These are phyloP conservation scores for Ormyrus pomaceus DNA, from an alignment of 2,888 invertebrate species.

Conservation along the genomic window DNA sequence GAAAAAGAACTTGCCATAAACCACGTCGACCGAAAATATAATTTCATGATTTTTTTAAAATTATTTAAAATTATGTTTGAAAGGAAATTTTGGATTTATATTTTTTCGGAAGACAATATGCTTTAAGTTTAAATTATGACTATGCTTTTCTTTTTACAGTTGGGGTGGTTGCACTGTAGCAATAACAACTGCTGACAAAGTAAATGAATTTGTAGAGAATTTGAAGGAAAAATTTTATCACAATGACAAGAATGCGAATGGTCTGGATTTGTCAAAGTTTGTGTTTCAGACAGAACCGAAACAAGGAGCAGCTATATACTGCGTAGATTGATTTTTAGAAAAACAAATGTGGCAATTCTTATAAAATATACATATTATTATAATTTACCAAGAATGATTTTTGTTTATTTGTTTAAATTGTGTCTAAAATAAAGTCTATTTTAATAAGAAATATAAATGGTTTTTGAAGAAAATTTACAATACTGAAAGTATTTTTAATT, in stretches of 20 bases:
- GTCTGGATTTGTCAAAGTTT: slow-evolving; percentile 78
- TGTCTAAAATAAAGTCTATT: too few relatives aligned
- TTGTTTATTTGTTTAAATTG: too few relatives aligned
- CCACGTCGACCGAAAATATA: too few relatives aligned
- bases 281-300: slow-evolving; percentile 87
- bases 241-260: slow-evolving; percentile 65
- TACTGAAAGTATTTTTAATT: too few relatives aligned
- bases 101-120: too few relatives aligned
- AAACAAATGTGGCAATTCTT: too few relatives aligned
- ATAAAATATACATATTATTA: too few relatives aligned
- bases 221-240: slow-evolving; percentile 83
- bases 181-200: slow-evolving; percentile 82
- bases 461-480: too few relatives aligned
- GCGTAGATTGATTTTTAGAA: background rate
- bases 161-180: slow-evolving; percentile 99
- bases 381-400: too few relatives aligned
- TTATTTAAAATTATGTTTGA: background rate
- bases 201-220: slow-evolving; percentile 81
- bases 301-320: slow-evolving; percentile 80
- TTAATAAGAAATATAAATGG: too few relatives aligned
- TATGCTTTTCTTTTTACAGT: slow-evolving; percentile 73
- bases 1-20: too few relatives aligned
- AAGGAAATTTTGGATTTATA: background rate
- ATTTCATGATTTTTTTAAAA: background rate
- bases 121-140: too few relatives aligned